Percentiles rank a stretch among this genome's conserved stretches.
These are phyloP conservation scores for Hemibagrus guttatus DNA, from an alignment of 2,797 vertebrate species.

Conservation along the genomic window DNA sequence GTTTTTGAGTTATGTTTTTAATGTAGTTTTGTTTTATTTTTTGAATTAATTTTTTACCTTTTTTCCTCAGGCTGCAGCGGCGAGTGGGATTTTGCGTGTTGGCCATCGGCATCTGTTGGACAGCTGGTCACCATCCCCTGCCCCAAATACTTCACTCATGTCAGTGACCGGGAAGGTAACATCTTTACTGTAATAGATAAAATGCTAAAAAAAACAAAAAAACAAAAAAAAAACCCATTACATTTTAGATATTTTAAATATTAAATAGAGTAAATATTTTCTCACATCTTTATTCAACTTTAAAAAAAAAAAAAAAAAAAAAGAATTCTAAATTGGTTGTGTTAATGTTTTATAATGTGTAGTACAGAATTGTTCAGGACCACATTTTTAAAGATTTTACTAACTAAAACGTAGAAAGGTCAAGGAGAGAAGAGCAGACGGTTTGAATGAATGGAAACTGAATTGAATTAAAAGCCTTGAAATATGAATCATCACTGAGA, in stretches of 20 bases:
- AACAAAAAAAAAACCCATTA: too few relatives aligned
- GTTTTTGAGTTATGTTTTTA: too few relatives aligned
- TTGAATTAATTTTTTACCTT: neutral
- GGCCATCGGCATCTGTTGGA: conserved; percentile 82
- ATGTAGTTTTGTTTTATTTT: neutral
- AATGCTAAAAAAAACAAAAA: neutral
- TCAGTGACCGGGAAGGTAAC: conserved; percentile 80
- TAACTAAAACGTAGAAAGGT: too few relatives aligned
- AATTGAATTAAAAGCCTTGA: neutral
- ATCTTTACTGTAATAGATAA: neutral
- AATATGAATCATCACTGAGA: neutral
- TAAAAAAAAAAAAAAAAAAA: too few relatives aligned
- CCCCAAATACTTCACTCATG: conserved; percentile 80
- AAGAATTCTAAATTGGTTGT: neutral
- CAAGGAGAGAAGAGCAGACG: neutral
- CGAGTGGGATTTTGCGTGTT: conserved; percentile 91
- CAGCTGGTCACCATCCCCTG: conserved; percentile 84
- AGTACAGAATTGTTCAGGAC: neutral
- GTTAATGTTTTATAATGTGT: neutral
- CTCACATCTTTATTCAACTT: too few relatives aligned
- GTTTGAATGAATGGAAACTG: neutral
- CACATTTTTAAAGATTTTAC: neutral
- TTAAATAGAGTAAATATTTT: too few relatives aligned
- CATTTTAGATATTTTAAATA: too few relatives aligned
- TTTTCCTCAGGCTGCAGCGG: conserved; percentile 78